Percentiles rank a stretch among this genome's conserved stretches.
Conservation (phyloP, 2,797 vertebrate species). For the Molossus alvarezi region DNA sequence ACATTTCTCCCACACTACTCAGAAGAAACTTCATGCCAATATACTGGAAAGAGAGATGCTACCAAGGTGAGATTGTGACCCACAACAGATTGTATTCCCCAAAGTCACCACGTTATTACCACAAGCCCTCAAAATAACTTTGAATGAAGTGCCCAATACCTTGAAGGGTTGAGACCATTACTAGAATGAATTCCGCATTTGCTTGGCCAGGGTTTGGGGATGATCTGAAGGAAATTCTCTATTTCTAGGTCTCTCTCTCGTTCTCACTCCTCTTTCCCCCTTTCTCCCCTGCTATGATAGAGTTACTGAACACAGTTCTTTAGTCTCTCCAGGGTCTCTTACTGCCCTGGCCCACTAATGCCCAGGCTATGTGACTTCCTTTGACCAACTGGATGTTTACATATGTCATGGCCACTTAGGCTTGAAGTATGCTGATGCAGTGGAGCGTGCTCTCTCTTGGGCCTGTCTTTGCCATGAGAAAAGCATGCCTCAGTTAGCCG, state of each 20-base stretch:
- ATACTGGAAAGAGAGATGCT: conserved; percentile 58
- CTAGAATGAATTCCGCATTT: neutral
- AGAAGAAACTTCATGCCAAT: conserved; percentile 55
- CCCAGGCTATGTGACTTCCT: neutral
- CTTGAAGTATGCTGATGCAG: neutral
- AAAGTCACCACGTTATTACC: neutral
- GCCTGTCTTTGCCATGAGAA: neutral
- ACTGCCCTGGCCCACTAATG: neutral
- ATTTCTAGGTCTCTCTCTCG: neutral
- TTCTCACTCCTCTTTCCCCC: neutral
- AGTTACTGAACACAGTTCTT: neutral
- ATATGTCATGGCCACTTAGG: neutral
- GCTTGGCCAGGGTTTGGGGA: neutral
- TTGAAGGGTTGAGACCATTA: neutral
- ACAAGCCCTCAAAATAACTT: conserved; percentile 46
- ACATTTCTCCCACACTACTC: conserved; percentile 67
- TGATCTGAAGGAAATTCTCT: conserved; percentile 6
- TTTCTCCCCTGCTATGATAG: neutral
- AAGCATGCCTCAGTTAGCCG: neutral
- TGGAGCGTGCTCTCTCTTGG: neutral
- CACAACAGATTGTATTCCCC: neutral
- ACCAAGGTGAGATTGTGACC: neutral
- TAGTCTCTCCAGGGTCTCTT: neutral
- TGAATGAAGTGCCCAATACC: neutral
- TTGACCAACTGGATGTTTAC: neutral